A percentile compares a stretch with the other conserved stretches of the same genome.
Evolutionary conservation across 35 echinoderm and acorn worm species (phyloP).

Genomic region (Ophioderma brevispina): DNA sequence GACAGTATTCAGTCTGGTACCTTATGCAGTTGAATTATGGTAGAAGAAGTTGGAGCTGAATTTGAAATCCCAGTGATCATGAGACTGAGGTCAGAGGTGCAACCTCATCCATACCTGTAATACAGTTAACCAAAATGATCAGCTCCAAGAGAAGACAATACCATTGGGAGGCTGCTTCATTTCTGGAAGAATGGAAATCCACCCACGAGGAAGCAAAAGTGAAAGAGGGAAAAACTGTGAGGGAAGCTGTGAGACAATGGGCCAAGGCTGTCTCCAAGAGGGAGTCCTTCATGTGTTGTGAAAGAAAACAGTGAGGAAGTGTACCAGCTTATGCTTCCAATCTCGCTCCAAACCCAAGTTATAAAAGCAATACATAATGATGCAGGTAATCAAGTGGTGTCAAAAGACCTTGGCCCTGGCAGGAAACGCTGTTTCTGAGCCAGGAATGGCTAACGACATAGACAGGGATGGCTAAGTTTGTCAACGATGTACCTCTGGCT

Average conservation of each 20-base stretch:
- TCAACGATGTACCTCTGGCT: conserved; percentile 19
- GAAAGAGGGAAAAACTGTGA: no score
- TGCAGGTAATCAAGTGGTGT: conserved; percentile 51
- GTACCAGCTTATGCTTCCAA: conserved; percentile 46
- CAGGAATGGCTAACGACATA: conserved; percentile 29
- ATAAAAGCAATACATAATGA: conserved; percentile 59
- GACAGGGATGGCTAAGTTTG: conserved; percentile 33
- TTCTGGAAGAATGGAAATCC: no score
- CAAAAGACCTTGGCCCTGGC: conserved; percentile 15
- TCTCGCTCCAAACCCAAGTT: neutral
- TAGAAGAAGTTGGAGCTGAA: neutral
- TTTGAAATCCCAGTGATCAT: neutral
- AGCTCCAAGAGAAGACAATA: conserved; percentile 7
- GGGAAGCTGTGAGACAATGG: conserved; percentile 13
- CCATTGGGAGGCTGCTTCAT: neutral
- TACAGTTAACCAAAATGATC: neutral
- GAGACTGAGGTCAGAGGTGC: neutral
- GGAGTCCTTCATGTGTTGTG: neutral
- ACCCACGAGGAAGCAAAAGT: no score
- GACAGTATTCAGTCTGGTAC: neutral
- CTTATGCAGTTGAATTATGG: neutral
- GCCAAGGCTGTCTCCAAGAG: neutral
- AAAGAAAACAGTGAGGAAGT: neutral
- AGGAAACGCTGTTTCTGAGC: conserved; percentile 49
- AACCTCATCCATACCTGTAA: neutral